Conservation (phyloP, 2,113 vertebrate species). For the Microcebus griseorufus region DNA sequence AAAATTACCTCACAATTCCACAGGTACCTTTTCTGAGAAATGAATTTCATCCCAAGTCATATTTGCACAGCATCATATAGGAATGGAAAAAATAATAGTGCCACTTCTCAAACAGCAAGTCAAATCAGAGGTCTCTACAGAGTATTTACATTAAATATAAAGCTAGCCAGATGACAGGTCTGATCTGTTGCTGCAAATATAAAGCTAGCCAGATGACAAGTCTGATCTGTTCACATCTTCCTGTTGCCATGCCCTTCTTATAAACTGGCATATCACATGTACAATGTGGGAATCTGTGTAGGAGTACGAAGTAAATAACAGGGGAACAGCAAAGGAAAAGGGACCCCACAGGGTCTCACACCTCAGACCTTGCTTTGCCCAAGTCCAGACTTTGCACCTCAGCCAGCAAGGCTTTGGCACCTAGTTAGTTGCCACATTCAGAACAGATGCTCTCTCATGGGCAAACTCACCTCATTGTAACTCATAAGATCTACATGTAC, state of each 20-base stretch:
- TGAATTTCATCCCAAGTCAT: neutral
- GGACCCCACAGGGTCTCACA: neutral
- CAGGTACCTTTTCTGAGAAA: slow-evolving; percentile 16
- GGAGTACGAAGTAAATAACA: neutral
- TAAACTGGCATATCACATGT: neutral
- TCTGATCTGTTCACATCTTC: neutral
- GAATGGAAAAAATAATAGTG: neutral
- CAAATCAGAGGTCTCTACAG: neutral
- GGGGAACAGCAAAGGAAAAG: neutral
- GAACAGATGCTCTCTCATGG: neutral
- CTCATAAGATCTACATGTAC: neutral
- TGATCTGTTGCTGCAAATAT: neutral
- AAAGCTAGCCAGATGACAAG: slow-evolving; percentile 5
- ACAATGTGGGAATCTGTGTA: neutral
- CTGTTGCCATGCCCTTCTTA: neutral
- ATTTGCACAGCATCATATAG: neutral
- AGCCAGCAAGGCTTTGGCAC: neutral
- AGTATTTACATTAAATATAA: neutral
- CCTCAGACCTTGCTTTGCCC: neutral
- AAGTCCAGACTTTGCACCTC: neutral
- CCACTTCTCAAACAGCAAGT: slow-evolving; percentile 11
- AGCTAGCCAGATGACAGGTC: neutral
- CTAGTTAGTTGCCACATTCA: neutral
- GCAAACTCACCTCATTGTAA: neutral
- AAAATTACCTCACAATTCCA: slow-evolving; percentile 22